Conservation (phyloP, 2,888 invertebrate species). For the Sesia apiformis region DNA sequence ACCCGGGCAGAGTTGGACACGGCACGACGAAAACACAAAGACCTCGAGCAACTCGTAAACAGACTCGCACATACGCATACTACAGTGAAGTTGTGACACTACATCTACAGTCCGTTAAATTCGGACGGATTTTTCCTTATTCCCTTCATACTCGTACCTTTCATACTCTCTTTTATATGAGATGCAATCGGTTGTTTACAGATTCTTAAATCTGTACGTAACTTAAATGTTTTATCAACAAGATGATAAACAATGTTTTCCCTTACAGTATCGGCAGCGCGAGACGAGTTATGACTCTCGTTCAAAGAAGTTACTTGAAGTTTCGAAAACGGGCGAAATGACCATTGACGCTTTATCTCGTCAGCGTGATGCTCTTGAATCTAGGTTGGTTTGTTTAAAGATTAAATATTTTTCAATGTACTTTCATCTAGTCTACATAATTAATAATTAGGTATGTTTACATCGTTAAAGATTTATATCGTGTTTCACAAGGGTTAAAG, state of each 20-base stretch:
- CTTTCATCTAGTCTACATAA: neutral
- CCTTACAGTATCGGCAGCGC: slow-evolving; percentile 49
- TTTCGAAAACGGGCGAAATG: slow-evolving; percentile 57
- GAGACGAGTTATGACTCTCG: slow-evolving; percentile 51
- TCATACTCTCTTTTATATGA: neutral
- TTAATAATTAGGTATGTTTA: neutral
- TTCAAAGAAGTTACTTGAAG: slow-evolving; percentile 50
- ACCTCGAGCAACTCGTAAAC: slow-evolving; percentile 47
- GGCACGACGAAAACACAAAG: slow-evolving; percentile 49
- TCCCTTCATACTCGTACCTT: neutral
- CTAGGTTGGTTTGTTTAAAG: slow-evolving; percentile 28
- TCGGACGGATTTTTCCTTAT: slow-evolving; percentile 8
- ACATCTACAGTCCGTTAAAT: slow-evolving; percentile 18
- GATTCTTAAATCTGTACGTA: neutral
- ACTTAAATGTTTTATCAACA: neutral
- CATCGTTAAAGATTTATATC: neutral
- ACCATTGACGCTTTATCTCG: slow-evolving; percentile 51
- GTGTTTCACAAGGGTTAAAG: slow-evolving; percentile 38
- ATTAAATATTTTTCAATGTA: slow-evolving; percentile 1
- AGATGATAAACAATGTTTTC: neutral
- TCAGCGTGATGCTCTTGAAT: slow-evolving; percentile 59
- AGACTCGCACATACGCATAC: slow-evolving; percentile 28
- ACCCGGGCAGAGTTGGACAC: slow-evolving; percentile 40
- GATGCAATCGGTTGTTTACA: neutral
- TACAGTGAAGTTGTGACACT: slow-evolving; percentile 39